Evolutionary conservation across 2,888 invertebrate genomes (phyloP).

Genomic region (Tetheella fluctuosa): DNA sequence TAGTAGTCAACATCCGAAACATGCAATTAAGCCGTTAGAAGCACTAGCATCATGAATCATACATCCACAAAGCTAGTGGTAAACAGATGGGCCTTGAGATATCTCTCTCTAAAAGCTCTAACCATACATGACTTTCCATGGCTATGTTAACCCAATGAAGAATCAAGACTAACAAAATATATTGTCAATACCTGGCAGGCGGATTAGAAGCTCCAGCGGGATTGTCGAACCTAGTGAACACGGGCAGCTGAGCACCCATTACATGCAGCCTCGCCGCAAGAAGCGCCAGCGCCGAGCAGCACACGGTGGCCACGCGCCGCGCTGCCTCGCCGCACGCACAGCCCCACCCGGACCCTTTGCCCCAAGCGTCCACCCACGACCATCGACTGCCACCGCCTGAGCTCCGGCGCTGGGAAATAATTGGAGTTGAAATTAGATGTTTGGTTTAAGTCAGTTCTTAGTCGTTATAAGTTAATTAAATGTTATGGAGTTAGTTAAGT

Average conservation of each 20-base stretch:
- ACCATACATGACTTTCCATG: too few species aligned
- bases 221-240: conserved; percentile 98
- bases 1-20: too few species aligned
- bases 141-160: neutral
- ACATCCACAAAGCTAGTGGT: too few species aligned
- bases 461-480: too few species aligned
- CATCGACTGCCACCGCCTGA: conserved; percentile 59
- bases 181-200: conserved; percentile 81
- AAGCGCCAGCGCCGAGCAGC: conserved; percentile 90
- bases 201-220: conserved; percentile 95
- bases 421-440: too few species aligned
- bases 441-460: too few species aligned
- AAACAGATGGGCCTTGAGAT: too few species aligned
- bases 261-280: conserved; percentile 94
- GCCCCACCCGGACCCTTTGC: conserved; percentile 75
- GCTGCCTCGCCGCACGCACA: conserved; percentile 86
- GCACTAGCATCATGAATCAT: too few species aligned
- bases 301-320: conserved; percentile 91
- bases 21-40: too few species aligned
- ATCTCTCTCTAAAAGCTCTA: too few species aligned
- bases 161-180: neutral
- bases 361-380: conserved; percentile 78
- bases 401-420: conserved; percentile 59
- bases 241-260: conserved; percentile 98
- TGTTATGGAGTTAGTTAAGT: too few species aligned